These are phyloP conservation scores for Epizoanthus stellaris DNA, from an alignment of 92 coral and sea anemone species.

Conservation along the genomic window DNA sequence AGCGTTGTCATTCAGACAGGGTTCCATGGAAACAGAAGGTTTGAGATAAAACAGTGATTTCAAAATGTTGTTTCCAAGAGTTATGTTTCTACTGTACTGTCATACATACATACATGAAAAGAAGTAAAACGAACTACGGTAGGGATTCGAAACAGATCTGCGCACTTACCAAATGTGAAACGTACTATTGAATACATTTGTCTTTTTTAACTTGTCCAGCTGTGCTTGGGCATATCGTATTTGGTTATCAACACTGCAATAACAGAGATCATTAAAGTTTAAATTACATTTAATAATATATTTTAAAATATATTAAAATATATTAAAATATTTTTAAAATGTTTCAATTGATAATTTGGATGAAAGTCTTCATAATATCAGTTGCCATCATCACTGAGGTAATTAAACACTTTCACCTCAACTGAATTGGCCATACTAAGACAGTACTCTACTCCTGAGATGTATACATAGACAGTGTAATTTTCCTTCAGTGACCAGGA, in stretches of 20 bases:
- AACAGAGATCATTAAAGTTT: not conserved
- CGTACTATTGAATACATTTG: constrained; percentile 96
- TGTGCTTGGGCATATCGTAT: constrained; percentile 96
- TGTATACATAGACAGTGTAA: not conserved
- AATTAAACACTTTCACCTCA: not conserved
- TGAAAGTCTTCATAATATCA: not conserved
- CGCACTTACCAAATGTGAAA: constrained; percentile 94
- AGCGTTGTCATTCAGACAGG: too few relatives aligned
- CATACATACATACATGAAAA: not conserved
- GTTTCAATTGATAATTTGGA: too few relatives aligned
- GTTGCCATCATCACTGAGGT: not conserved
- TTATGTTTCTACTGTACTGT: too few relatives aligned
- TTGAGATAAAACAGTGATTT: too few relatives aligned
- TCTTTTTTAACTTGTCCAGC: constrained; percentile 93
- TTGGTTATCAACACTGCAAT: constrained; percentile 89
- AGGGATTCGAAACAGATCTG: too few relatives aligned
- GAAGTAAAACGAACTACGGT: not conserved
- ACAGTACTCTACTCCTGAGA: not conserved
- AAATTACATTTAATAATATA: not conserved
- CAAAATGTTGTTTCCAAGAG: too few relatives aligned
- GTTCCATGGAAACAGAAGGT: too few relatives aligned
- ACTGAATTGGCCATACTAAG: too few relatives aligned
- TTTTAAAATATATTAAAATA: too few relatives aligned
- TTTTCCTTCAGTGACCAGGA: not conserved
- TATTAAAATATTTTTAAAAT: too few relatives aligned